Evolutionary conservation across 2,797 vertebrate species (phyloP).

Genomic region (Pseudochaenichthys georgianus): DNA sequence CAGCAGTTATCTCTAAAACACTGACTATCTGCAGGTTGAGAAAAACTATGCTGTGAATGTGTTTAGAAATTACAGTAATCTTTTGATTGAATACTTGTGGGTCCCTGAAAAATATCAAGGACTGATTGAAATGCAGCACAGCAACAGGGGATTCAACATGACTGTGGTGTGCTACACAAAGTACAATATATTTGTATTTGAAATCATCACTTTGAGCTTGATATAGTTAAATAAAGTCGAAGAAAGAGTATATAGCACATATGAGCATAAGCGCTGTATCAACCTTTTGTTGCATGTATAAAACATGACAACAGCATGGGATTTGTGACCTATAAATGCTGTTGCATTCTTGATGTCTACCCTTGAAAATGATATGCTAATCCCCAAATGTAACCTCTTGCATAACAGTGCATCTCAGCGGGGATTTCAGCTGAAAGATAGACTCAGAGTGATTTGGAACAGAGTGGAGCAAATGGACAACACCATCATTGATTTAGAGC

Average conservation of each 20-base stretch:
- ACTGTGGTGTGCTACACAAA: background rate
- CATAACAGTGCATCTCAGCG: conserved; percentile 69
- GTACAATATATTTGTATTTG: background rate
- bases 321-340: conserved; percentile 68
- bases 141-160: background rate
- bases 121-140: background rate
- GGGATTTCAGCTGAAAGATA: conserved; percentile 75
- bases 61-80: background rate
- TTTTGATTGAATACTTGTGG: background rate
- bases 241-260: background rate
- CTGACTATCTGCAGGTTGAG: background rate
- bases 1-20: background rate
- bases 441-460: conserved; percentile 64
- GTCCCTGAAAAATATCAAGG: background rate
- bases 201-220: background rate
- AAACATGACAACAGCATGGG: conserved; percentile 50
- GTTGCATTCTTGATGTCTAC: conserved; percentile 68
- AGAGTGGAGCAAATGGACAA: conserved; percentile 57
- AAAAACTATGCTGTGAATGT: background rate
- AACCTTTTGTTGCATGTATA: conserved; percentile 42
- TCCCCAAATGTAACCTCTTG: conserved; percentile 78
- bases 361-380: conserved; percentile 76
- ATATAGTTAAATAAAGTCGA: background rate
- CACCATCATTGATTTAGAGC: conserved; percentile 49
- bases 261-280: conserved; percentile 2